Percentiles rank a stretch among this genome's conserved stretches.
Evolutionary conservation across 2,797 vertebrate genomes (phyloP).

Genomic region (Leptodactylus fallax): DNA sequence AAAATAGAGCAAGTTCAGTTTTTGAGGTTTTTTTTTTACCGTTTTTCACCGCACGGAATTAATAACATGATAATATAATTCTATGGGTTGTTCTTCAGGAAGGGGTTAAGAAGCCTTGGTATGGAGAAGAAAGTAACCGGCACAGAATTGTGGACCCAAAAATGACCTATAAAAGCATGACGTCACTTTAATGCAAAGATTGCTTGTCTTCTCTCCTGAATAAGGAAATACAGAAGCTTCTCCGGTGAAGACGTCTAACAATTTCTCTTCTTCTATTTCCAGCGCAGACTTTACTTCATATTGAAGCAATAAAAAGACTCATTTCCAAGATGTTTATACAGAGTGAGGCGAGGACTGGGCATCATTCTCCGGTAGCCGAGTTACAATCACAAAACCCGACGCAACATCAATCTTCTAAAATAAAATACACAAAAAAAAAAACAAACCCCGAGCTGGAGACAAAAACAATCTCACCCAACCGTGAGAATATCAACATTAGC

Average conservation of each 20-base stretch:
- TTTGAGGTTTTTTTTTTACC: too few relatives aligned
- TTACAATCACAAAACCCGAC: constrained; percentile 34
- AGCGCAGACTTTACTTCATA: neutral
- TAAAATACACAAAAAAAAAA: constrained; percentile 39
- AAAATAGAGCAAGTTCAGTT: too few relatives aligned
- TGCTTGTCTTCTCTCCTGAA: neutral
- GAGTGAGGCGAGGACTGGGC: neutral
- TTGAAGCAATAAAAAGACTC: neutral
- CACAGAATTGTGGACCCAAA: too few relatives aligned
- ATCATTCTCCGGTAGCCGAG: constrained; percentile 45
- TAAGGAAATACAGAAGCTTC: neutral
- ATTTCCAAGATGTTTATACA: constrained; percentile 35
- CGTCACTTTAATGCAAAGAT: neutral
- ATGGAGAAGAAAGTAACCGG: too few relatives aligned
- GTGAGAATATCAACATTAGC: constrained; percentile 57
- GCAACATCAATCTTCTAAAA: constrained; percentile 46
- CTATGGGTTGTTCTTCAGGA: too few relatives aligned
- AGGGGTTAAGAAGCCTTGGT: too few relatives aligned
- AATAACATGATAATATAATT: too few relatives aligned
- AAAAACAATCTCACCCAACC: constrained; percentile 20
- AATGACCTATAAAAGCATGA: too few relatives aligned
- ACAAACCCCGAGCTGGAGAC: neutral
- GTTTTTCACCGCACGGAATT: too few relatives aligned
- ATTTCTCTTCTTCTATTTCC: neutral
- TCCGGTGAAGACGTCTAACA: neutral